A percentile compares a stretch with the other conserved stretches of the same genome.
Evolutionary conservation across 64 coral and sea anemone species (phyloP).

Genomic region (Montipora capricornis): DNA sequence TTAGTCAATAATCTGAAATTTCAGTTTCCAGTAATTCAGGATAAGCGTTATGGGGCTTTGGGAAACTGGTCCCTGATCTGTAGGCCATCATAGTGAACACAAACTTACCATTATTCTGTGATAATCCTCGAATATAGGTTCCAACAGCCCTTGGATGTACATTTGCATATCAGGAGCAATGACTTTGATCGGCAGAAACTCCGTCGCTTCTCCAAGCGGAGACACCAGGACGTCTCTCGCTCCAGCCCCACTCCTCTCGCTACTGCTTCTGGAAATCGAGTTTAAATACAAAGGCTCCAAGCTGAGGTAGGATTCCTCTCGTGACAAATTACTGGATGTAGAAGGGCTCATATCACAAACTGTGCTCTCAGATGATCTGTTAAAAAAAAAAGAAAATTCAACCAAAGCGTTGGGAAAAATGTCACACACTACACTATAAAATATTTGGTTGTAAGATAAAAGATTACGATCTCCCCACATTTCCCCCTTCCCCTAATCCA

Average conservation of each 20-base stretch:
- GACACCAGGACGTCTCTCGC: constrained; percentile 74
- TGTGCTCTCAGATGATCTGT: constrained; percentile 72
- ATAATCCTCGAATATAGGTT: constrained; percentile 87
- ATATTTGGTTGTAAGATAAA: no score
- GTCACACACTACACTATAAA: no score
- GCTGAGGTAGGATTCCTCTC: constrained; percentile 60
- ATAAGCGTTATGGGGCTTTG: no score
- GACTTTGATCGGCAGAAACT: constrained; percentile 84
- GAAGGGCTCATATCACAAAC: constrained; percentile 55
- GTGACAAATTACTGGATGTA: constrained; percentile 55
- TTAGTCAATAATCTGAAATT: no score
- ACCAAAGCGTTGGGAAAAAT: not conserved
- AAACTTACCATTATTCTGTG: constrained; percentile 85
- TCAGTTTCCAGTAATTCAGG: no score
- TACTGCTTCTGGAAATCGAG: constrained; percentile 81
- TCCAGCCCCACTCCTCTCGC: constrained; percentile 70
- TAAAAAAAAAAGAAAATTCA: not conserved
- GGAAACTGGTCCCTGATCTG: no score
- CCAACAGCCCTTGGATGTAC: constrained; percentile 73
- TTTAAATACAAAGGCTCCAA: constrained; percentile 28
- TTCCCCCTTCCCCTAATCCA: no score
- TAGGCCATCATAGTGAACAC: not conserved
- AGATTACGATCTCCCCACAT: no score
- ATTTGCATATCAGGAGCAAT: constrained; percentile 83
- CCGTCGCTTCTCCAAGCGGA: constrained; percentile 77